These are phyloP conservation scores for Idaea aversata DNA, from an alignment of 2,888 invertebrate species.

Conservation along the genomic window DNA sequence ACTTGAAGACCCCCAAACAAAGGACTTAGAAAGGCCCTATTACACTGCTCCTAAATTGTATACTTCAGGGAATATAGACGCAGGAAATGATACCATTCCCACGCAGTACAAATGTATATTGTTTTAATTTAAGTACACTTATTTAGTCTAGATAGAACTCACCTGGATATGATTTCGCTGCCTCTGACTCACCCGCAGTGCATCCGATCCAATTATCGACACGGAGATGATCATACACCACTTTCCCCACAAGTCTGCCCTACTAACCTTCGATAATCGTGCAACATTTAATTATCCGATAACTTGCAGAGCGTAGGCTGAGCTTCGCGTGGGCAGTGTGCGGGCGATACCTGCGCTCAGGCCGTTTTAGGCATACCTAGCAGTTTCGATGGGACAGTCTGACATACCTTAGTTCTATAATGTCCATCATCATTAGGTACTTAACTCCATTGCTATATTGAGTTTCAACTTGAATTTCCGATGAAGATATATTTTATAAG, in stretches of 20 bases:
- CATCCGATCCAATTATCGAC: background rate
- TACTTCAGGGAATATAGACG: too few species aligned
- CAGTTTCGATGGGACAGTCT: background rate
- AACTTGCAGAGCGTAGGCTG: constrained; percentile 20
- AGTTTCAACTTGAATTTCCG: background rate
- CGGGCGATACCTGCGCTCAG: constrained; percentile 26
- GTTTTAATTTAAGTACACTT: too few species aligned
- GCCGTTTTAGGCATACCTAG: constrained; percentile 4
- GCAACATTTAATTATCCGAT: constrained; percentile 18
- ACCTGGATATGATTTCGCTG: background rate
- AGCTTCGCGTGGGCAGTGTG: constrained; percentile 30
- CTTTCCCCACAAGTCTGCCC: constrained; percentile 27
- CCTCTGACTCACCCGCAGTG: background rate
- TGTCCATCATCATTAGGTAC: background rate
- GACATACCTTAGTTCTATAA: background rate
- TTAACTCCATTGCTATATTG: background rate
- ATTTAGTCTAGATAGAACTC: background rate
- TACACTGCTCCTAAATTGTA: too few species aligned
- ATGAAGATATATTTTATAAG: background rate
- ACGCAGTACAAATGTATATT: too few species aligned
- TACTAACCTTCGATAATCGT: constrained; percentile 15
- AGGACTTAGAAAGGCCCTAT: too few species aligned
- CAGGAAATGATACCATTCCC: too few species aligned
- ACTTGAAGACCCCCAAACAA: too few species aligned
- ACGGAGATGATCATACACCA: constrained; percentile 6